Evolutionary conservation across 1,140 invertebrate genomes (phyloP), one percentile per base, ranked within the genome.

Genomic region (Cyclargus thomasi): DNA sequence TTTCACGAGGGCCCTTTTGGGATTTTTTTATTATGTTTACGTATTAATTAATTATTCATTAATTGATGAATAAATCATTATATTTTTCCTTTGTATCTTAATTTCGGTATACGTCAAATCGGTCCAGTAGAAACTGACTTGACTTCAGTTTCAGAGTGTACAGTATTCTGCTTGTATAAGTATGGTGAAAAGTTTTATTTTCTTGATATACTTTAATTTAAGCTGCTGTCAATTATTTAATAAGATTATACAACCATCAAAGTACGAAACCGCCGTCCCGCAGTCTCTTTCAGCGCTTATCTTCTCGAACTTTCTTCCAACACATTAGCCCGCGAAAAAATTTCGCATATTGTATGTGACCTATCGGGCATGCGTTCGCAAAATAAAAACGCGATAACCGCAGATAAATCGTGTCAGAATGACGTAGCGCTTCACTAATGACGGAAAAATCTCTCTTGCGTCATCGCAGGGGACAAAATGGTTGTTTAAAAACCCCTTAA

Each of bases 321-420:
- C 81, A 85, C 85, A 86, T 87, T 86, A 87, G 79, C 80, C 67
- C 74, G 69, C 70, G 71, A 77, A 80, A 87, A 82, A 75, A 79
- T 79, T 77, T 77, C 85, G 80, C 82, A 88, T 86, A 87, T 87
- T 89, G 85, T 89, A 77, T 74, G 79, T 78, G 80, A 78, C 78
- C 77, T 79, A 80, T 78, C 80, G 65, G 70, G 73, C 72, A 80
- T 77, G 76, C 77, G 76, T 83, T 74, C 67, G 73, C 78, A 80
- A 80, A 86, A 80, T 81, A 86, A 84, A 81, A 73, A 70, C 71
- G 72, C 76, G 85, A 90, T 87, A 88, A 83, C 81, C 82, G 77
- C 74, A 85, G 86, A 90, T 83, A 86, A 88, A 90, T 90, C 86
- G 85, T 81, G 81, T 63, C 73, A 67, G 70, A 62, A 76, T 90